Conservation (phyloP, 1,140 invertebrate species). For the Aricia agestis region DNA sequence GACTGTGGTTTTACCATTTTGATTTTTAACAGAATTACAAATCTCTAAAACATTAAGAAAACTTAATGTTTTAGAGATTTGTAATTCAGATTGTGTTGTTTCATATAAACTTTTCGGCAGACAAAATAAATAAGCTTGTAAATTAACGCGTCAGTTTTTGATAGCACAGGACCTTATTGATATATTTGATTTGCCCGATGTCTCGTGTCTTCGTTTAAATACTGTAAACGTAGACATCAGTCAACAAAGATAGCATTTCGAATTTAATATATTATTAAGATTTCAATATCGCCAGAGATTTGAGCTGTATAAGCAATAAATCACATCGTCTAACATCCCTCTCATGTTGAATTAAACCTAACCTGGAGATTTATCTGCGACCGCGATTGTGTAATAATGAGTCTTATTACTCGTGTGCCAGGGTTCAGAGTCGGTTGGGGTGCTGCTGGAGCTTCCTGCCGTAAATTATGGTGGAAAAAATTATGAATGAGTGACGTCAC, state of each 20-base stretch:
- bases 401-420: neutral
- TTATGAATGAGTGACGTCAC: conserved; percentile 27
- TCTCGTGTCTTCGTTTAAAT: no score
- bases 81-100: no score
- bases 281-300: neutral
- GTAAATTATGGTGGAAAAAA: conserved; percentile 21
- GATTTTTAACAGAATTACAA: no score
- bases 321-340: conserved; percentile 19
- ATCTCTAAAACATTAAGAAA: no score
- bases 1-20: no score
- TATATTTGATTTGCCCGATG: no score
- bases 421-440: neutral
- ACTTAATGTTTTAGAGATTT: no score
- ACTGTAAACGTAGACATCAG: no score
- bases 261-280: neutral
- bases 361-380: conserved; percentile 8
- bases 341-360: conserved; percentile 17
- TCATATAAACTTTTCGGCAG: no score
- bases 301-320: conserved; percentile 17
- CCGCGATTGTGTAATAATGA: neutral
- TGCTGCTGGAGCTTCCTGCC: neutral
- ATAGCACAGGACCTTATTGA: no score
- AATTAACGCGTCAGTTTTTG: no score
- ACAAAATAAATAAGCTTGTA: no score
- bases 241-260: neutral